These are phyloP conservation scores for Sinella curviseta DNA, from an alignment of 1,140 invertebrate genomes.

Conservation along the genomic window DNA sequence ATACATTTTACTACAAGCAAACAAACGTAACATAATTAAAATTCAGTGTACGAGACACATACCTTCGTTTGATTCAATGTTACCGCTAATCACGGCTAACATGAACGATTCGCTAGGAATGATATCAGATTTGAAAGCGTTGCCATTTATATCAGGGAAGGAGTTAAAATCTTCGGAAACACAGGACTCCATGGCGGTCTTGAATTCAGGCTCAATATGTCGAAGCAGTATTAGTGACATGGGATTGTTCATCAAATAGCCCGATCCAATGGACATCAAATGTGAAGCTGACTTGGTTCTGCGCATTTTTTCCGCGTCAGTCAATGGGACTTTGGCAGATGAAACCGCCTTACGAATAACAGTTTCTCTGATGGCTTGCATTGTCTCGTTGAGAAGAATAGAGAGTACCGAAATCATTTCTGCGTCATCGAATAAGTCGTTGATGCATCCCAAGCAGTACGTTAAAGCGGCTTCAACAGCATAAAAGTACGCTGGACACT, in stretches of 20 bases:
- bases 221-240: conserved; percentile 36
- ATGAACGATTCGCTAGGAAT: conserved; percentile 81
- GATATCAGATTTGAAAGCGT: conserved; percentile 64
- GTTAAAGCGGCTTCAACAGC: conserved; percentile 41
- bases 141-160: conserved; percentile 40
- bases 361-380: conserved; percentile 34
- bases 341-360: conserved; percentile 3
- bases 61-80: conserved; percentile 41
- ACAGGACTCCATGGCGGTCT: conserved; percentile 32
- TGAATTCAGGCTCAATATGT: conserved; percentile 36
- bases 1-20: too few relatives aligned
- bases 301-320: neutral
- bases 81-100: conserved; percentile 58
- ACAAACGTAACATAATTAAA: too few relatives aligned
- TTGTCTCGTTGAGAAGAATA: conserved; percentile 26
- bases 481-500: conserved; percentile 38
- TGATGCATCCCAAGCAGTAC: conserved; percentile 22
- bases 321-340: neutral
- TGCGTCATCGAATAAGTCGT: conserved; percentile 29
- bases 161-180: conserved; percentile 30
- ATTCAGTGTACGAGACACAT: too few relatives aligned
- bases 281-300: conserved; percentile 28
- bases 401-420: conserved; percentile 24
- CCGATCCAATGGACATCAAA: conserved; percentile 41
- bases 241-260: conserved; percentile 41